Percentiles rank a stretch among this genome's conserved stretches.
phyloP scores from a whole-genome alignment of 1,140 invertebrate genomes.

The Berghia stephanieae region DNA sequence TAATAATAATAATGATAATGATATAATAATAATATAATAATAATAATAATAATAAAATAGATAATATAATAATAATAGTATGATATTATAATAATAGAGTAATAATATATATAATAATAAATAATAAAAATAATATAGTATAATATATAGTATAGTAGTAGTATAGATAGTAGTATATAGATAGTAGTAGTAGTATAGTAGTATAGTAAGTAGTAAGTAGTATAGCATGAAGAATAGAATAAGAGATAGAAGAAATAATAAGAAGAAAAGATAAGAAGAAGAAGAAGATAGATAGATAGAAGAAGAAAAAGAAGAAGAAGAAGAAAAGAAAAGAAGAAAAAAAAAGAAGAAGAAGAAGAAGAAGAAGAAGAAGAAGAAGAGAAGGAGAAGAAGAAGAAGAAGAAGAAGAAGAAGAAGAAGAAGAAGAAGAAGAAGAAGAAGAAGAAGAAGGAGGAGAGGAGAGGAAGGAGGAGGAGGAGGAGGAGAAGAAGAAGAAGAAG shows the following conservation, averaged over 20 bases:
- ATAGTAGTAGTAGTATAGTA: constrained; percentile 9
- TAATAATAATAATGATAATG: background rate
- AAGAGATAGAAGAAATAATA: background rate
- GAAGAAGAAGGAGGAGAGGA: background rate
- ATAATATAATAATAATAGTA: background rate
- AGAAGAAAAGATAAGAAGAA: background rate
- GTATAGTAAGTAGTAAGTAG: background rate
- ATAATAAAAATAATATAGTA: background rate
- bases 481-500: background rate
- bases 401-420: constrained; percentile 9
- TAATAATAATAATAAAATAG: background rate
- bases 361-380: background rate
- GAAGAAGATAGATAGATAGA: background rate
- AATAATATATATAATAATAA: background rate
- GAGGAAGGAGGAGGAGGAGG: background rate
- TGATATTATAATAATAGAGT: constrained; percentile 14
- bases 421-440: background rate
- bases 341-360: background rate
- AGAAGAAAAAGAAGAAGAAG: background rate
- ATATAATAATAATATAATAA: constrained; percentile 5
- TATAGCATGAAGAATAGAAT: background rate
- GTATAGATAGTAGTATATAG: background rate
- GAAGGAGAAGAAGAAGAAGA: background rate
- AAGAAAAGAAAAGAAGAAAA: background rate
- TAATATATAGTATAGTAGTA: too few species aligned